Evolutionary conservation across 2,888 invertebrate species (phyloP).

Genomic region (Cephalotes varians): DNA sequence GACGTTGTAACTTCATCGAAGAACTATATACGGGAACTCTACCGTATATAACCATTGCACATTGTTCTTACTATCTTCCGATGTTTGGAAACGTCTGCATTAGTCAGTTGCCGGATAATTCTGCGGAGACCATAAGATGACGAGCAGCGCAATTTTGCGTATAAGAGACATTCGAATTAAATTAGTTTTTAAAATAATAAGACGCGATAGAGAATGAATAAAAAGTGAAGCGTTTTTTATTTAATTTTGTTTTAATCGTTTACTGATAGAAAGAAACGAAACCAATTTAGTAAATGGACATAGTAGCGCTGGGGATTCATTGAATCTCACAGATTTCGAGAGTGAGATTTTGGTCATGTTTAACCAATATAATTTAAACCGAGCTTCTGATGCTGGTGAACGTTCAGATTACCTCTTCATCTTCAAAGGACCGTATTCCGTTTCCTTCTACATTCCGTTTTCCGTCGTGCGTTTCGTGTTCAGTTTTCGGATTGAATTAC

Average conservation of each 20-base stretch:
- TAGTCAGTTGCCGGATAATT: not conserved
- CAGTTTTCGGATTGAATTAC: not conserved
- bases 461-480: not conserved
- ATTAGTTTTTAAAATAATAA: not conserved
- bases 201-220: not conserved
- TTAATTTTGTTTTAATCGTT: not conserved
- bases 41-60: not conserved
- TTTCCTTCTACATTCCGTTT: not conserved
- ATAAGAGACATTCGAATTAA: not conserved
- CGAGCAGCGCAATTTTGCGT: not conserved
- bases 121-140: not conserved
- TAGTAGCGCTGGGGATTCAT: not conserved
- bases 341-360: not conserved
- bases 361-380: not conserved
- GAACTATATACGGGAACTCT: not conserved
- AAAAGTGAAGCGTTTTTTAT: not conserved
- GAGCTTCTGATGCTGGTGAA: not conserved
- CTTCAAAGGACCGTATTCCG: not conserved
- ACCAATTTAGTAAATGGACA: not conserved
- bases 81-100: conserved; percentile 24
- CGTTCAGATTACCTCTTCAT: not conserved
- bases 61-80: not conserved
- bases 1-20: conserved; percentile 13
- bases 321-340: not conserved
- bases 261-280: not conserved